Percentiles rank a stretch among this genome's conserved stretches.
phyloP scores from a whole-genome alignment of 2,797 vertebrate genomes.

The Melanotaenia trifasciata region DNA sequence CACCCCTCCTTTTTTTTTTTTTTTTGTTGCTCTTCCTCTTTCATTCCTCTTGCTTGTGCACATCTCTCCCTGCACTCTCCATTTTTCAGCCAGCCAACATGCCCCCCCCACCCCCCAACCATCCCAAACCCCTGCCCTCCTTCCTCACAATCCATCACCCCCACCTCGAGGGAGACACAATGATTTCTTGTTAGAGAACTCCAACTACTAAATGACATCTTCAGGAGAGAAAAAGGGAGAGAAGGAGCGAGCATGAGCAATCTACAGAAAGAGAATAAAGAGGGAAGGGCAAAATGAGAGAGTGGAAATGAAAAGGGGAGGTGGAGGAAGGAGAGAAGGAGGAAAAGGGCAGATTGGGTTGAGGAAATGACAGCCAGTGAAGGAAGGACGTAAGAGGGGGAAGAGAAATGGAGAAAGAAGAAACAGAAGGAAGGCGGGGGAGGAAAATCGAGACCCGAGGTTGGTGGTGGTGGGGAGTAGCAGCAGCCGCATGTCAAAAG shows the following conservation, averaged over 20 bases:
- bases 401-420: constrained; percentile 58
- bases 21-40: constrained; percentile 53
- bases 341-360: constrained; percentile 64
- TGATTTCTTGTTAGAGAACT: constrained; percentile 87
- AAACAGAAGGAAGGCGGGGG: constrained; percentile 65
- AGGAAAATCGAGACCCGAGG: constrained; percentile 55
- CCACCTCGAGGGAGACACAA: constrained; percentile 82
- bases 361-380: constrained; percentile 73
- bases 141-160: constrained; percentile 74
- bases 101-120: constrained; percentile 22
- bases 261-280: constrained; percentile 39
- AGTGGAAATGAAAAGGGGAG: constrained; percentile 65
- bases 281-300: constrained; percentile 42
- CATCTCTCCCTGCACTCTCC: constrained; percentile 48
- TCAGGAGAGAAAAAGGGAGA: constrained; percentile 63
- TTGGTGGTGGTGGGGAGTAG: constrained; percentile 13
- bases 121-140: constrained; percentile 33
- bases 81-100: constrained; percentile 66
- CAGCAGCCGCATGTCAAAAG: constrained; percentile 64
- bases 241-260: constrained; percentile 28
- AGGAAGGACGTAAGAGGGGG: constrained; percentile 59
- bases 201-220: constrained; percentile 86
- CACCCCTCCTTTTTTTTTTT: constrained; percentile 61
- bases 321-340: constrained; percentile 47
- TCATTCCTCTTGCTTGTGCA: constrained; percentile 49